Evolutionary conservation across 2,797 vertebrate species (phyloP), one percentile per base, ranked within the genome.

Genomic region (Passerculus sandwichensis): DNA sequence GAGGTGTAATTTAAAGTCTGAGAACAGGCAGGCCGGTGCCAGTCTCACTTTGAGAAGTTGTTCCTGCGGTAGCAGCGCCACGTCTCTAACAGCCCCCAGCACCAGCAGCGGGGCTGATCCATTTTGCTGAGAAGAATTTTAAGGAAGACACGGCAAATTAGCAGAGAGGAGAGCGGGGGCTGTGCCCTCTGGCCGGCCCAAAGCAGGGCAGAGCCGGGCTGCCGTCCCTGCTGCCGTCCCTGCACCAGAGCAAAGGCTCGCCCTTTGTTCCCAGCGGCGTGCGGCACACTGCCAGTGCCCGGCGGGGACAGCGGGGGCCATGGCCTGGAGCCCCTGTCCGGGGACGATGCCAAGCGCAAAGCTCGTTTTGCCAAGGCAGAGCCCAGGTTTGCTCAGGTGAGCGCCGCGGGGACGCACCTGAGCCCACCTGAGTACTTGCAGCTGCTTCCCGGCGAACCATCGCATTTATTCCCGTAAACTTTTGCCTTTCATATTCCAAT

Each of bases 61-160:
- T 4, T 80, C 53, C 54, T 47, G 44, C 6, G 2, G 36, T 4
- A 21, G 48, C 36, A 6, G 1, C 3, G 2, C 32, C 54, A 6
- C 71, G 25, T 30, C 59, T 45, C 53, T 14, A 54, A 71, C 3
- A 30, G 15, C 23, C 27, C 13, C 13, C 1, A 0, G 8, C 25
- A 4, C 61, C 25, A 4, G 65, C 18, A 12, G 11, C 17, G 0
- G 70, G 48, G 42, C 79, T 29, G 47, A 44, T 15, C 53, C 40
- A 3, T 29, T 18, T n/a, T 9, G 25, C 36, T 32, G 80, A 12
- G 2, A 38, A 38, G 2, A 8, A 40, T 15, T 42, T 50, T 30
- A 8, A 17, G 42, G 36, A 15, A 47, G 64, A 47, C 1, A 8
- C 0, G 0, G 48, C 18, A 15, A 38, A 53, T 27, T 1, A 62